These are phyloP conservation scores for Ovis aries DNA, from an alignment of 2,113 vertebrate genomes.

Conservation along the genomic window ARS-UI_Ramb_v3.0 NC_056056.1:105408001-105408500, in stretches of 20 bases:
- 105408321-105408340: neutral
- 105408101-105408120: neutral
- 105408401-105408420: neutral
- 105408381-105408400: neutral
- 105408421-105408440: neutral
- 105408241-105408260: neutral
- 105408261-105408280: neutral
- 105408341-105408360: neutral
- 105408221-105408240: neutral
- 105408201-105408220: neutral
- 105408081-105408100: neutral
- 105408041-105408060: neutral
- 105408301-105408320: no score
- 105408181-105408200: neutral
- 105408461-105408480: neutral
- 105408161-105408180: neutral
- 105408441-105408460: neutral
- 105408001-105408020: neutral
- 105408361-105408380: neutral
- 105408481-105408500: neutral
- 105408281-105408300: neutral
- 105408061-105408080: neutral
- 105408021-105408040: neutral
- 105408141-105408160: neutral
- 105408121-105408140: neutral